Base-by-base conservation (phyloP, 1,140 invertebrate species). In the Agrilus planipennis region DNA sequence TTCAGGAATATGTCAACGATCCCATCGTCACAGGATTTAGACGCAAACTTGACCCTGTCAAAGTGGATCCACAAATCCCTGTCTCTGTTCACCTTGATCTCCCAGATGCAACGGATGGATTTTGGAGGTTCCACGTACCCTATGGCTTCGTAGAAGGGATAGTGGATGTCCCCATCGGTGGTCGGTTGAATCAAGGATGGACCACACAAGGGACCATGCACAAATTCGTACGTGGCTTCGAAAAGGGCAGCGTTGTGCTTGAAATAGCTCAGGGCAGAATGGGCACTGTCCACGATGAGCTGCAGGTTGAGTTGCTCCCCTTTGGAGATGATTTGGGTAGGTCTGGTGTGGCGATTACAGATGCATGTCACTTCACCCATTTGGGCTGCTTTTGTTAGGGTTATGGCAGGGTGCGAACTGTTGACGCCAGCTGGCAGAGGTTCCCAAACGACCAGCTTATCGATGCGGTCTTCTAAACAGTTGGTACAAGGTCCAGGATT, bases 91-190 rank as follows among this genome's bases (percentile, higher is more conserved):
- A 89, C 83, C 41, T 77, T 73, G 18, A 90, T 65, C 53, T 90
- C 85, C 86, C 86, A 90, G 37, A 90, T 84, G 55, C 86, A 91
- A 49, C 84, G 81, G 34, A 89, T 81, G 1, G 75, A 71, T 39
- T 82, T 75, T 0, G 79, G 79, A 7, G 78, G 76, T 47, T 79
- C 76, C 0, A 79, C 77, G 50, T 80, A 83, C 2, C 82, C 81
- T 27, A 88, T 65, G 0, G 83, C 83, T 54, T 87, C 84, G 55
- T 84, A 82, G 53, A 83, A 81, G 0, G 85, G 87, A 57, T 88
- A 89, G 36, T 84, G 77, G 10, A 87, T 77, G 57, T 87, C 84
- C 0, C 84, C 86, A 50, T 89, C 84, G 2, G 81, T 75, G 2
- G 75, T 72, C 0, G 86, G 77, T 10, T 78, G 73, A 22, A 89